Base-by-base conservation (phyloP, 2,113 vertebrate genomes). In the Callionymus lyra region DNA sequence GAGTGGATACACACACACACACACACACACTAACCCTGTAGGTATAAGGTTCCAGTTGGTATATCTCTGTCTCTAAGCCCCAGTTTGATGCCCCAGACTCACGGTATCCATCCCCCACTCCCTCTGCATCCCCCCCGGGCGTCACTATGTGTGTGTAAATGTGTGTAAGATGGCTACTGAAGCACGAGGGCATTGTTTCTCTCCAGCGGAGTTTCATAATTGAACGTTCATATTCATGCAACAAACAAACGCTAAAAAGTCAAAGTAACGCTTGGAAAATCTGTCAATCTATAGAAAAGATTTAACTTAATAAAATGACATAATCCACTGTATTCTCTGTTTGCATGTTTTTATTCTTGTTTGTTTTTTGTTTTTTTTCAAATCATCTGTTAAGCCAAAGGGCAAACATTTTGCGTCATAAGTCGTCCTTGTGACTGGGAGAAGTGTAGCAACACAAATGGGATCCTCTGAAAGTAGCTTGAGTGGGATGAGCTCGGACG, bases 111-210 rank as follows among this genome's bases (percentile, higher is more conserved):
- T 76, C 81, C 76, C 78, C 78, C 78, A 71, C 81, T 80, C 72
- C 65, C 55, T 61, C 68, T 74, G 70, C 74, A 74, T 72, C 53
- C 68, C 78, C 72, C 49, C 56, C 60, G 76, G 80, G 63, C 16
- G 37, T 40, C 56, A 46, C 64, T 38, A 38, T 47, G 59, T 59
- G 38, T 46, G 44, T 59, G 50, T 44, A 31, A 52, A 48, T 50
- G 53, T 51, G 51, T 63, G 73, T 64, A 64, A 76, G 65, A 73
- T 73, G 77, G 76, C 72, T 76, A 74, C 65, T 79, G 65, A 82
- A 81, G 69, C 80, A 81, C 74, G 70, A 72, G 74, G 78, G 78
- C 76, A 83, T 81, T 80, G 78, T 83, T 81, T 81, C 76, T 81
- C 72, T 78, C 76, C 74, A 74, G 59, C 56, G 56, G 58, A 64